Conservation (phyloP, 2,113 vertebrate species). For the Malaclemys terrapin region DNA sequence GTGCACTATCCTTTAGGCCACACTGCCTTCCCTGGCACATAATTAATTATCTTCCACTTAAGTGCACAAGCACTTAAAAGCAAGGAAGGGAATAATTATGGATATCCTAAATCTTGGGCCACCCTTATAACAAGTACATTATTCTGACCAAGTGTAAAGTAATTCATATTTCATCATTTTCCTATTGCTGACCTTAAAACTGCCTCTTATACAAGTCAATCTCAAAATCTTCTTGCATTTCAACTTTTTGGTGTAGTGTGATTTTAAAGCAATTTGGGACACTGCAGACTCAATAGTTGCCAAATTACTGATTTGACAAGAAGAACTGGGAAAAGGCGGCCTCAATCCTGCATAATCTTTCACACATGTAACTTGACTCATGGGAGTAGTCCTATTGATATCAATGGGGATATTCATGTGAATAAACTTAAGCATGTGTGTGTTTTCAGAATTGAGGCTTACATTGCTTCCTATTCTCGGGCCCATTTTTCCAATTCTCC, state of each 20-base stretch:
- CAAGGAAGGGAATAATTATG: neutral
- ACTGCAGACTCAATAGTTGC: neutral
- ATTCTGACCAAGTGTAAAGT: conserved; percentile 5
- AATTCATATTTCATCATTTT: neutral
- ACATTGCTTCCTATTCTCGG: neutral
- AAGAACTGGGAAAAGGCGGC: neutral
- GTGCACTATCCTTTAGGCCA: neutral
- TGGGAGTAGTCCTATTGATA: neutral
- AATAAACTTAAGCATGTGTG: neutral
- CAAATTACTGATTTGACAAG: neutral
- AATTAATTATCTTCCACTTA: neutral
- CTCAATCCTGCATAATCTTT: neutral
- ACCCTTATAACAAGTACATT: neutral
- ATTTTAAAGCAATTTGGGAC: neutral
- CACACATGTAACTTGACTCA: neutral
- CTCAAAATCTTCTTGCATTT: neutral
- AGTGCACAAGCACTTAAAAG: neutral
- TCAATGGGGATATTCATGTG: neutral
- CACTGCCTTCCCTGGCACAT: neutral
- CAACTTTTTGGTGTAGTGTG: neutral
- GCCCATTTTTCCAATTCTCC: neutral
- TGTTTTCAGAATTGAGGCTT: neutral
- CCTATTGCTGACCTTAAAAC: neutral
- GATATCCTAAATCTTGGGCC: neutral
- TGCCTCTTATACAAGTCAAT: neutral